Percentiles rank a stretch among this genome's conserved stretches.
Evolutionary conservation across 2,797 vertebrate species (phyloP).

Genomic region (Bufotes viridis): DNA sequence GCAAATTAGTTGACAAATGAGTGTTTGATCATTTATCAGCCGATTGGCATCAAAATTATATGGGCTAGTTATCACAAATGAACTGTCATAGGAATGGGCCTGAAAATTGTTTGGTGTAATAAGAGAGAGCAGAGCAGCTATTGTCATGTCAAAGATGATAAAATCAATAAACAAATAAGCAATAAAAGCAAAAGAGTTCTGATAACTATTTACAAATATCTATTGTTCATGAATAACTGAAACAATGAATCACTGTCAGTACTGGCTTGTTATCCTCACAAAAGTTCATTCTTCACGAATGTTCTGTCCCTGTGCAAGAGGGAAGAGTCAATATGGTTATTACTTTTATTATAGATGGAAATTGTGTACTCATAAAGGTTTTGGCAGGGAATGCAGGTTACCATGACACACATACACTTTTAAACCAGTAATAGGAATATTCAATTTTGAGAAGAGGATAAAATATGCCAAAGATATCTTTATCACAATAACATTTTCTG

Average conservation of each 20-base stretch:
- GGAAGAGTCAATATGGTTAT: background rate
- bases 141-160: background rate
- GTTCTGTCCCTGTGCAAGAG: background rate
- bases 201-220: background rate
- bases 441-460: background rate
- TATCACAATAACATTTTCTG: background rate
- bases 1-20: no score
- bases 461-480: background rate
- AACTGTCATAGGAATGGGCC: no score
- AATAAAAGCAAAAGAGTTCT: background rate
- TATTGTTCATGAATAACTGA: background rate
- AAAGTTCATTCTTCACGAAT: background rate
- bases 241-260: background rate
- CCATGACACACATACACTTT: background rate
- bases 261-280: background rate
- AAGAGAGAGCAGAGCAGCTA: background rate
- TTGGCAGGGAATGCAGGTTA: background rate
- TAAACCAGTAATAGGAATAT: background rate
- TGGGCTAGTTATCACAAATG: no score
- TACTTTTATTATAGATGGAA: background rate
- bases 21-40: no score
- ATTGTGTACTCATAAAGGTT: background rate
- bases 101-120: no score
- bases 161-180: background rate
- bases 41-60: no score